phyloP scores from a whole-genome alignment of 2,797 vertebrate species.

The Selene dorsalis region DNA sequence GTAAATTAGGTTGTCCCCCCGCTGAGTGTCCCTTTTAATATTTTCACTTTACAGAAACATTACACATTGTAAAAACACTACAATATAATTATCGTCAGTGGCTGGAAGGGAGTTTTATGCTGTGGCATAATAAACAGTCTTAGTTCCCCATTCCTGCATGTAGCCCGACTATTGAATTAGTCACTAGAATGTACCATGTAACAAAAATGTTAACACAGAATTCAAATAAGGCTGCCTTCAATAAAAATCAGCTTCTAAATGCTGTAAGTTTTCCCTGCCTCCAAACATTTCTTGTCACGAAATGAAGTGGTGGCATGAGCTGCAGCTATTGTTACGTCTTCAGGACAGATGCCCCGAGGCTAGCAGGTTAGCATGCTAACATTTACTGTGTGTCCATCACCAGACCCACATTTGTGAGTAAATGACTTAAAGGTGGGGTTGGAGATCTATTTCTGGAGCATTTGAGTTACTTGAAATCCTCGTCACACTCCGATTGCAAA shows the following conservation, averaged over 20 bases:
- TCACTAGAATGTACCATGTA: not conserved
- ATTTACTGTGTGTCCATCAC: not conserved
- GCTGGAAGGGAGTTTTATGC: not conserved
- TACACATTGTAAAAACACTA: not conserved
- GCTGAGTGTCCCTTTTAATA: not conserved
- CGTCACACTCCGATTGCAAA: no score
- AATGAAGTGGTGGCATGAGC: no score
- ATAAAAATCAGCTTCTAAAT: not conserved
- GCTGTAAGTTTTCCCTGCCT: no score
- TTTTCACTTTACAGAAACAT: not conserved
- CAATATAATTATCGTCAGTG: not conserved
- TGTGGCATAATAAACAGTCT: not conserved
- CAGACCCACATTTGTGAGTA: not conserved
- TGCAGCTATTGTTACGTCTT: no score
- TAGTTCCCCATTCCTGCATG: not conserved
- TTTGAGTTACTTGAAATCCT: no score
- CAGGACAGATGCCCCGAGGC: no score
- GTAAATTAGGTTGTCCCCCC: not conserved
- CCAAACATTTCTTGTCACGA: no score
- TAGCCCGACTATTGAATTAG: not conserved
- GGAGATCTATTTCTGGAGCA: no score
- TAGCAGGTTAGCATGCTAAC: not conserved
- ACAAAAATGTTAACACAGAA: not conserved
- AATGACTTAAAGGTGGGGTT: no score
- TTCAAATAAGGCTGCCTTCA: not conserved